phyloP scores from a whole-genome alignment of 2,797 vertebrate species.

The Typhlichthys eigenmanni region DNA sequence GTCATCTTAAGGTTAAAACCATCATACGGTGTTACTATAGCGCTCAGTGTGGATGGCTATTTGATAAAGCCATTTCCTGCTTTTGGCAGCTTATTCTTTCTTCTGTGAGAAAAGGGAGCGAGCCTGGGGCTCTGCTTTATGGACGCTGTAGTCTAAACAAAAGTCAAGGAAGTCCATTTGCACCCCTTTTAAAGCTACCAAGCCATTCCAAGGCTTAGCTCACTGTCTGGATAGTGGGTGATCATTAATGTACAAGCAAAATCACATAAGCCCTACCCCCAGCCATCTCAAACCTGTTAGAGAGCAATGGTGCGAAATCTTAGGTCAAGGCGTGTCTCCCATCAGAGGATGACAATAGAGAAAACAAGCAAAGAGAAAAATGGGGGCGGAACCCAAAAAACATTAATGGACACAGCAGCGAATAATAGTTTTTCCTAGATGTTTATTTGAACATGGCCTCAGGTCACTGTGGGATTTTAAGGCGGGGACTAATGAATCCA shows the following conservation, averaged over 20 bases:
- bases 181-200: slow-evolving; percentile 1
- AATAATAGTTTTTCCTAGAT: slow-evolving; percentile 68
- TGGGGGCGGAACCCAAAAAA: slow-evolving; percentile 52
- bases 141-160: slow-evolving; percentile 36
- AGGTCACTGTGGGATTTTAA: slow-evolving; percentile 66
- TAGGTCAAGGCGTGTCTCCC: slow-evolving; percentile 47
- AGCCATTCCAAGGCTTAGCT: slow-evolving; percentile 30
- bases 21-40: slow-evolving; percentile 40
- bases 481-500: slow-evolving; percentile 70
- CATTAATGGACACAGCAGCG: slow-evolving; percentile 58
- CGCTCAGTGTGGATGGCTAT: slow-evolving; percentile 36
- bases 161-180: slow-evolving; percentile 13
- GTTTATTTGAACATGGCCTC: slow-evolving; percentile 76
- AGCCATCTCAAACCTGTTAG: slow-evolving; percentile 19
- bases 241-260: slow-evolving; percentile 64
- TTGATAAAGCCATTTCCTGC: slow-evolving; percentile 44
- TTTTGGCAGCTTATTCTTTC: slow-evolving; percentile 33
- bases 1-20: slow-evolving; percentile 35
- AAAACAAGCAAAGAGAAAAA: slow-evolving; percentile 66
- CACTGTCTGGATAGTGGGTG: slow-evolving; percentile 32
- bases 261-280: slow-evolving; percentile 43
- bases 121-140: slow-evolving; percentile 22
- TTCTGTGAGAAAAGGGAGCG: slow-evolving; percentile 35
- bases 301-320: neutral
- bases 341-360: slow-evolving; percentile 53